Percentiles rank a stretch among this genome's conserved stretches.
Evolutionary conservation across 2,888 invertebrate species (phyloP).

Genomic region (Osmoderma eremita): DNA sequence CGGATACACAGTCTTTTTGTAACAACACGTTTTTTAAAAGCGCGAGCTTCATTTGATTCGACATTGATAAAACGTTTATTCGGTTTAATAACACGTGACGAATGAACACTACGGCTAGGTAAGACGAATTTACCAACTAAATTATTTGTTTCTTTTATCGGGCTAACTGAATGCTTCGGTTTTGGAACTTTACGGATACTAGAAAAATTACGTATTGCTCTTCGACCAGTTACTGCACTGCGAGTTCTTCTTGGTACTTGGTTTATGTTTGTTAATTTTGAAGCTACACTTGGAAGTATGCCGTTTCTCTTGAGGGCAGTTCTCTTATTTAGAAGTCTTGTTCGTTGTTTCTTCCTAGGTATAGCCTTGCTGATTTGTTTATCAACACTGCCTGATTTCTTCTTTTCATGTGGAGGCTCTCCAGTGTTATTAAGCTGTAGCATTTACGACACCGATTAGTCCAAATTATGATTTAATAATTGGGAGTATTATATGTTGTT

Average conservation of each 20-base stretch:
- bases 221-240: constrained; percentile 46
- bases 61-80: constrained; percentile 85
- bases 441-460: neutral
- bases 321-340: constrained; percentile 39
- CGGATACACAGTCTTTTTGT: constrained; percentile 51
- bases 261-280: constrained; percentile 37
- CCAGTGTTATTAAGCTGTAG: constrained; percentile 7
- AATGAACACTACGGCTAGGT: constrained; percentile 84
- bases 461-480: constrained; percentile 1
- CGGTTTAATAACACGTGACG: constrained; percentile 87
- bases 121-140: constrained; percentile 75
- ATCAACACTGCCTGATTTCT: constrained; percentile 20
- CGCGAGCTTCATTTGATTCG: constrained; percentile 59
- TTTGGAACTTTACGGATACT: constrained; percentile 46
- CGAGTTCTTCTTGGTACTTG: constrained; percentile 44
- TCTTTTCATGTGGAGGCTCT: constrained; percentile 11
- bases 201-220: constrained; percentile 47
- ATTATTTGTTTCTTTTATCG: constrained; percentile 52
- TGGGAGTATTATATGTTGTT: constrained; percentile 51
- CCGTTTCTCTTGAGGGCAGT: constrained; percentile 41
- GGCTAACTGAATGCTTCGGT: constrained; percentile 42
- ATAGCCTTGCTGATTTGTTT: constrained; percentile 20
- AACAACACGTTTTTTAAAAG: constrained; percentile 58
- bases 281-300: constrained; percentile 36
- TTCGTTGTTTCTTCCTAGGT: constrained; percentile 38